Base-by-base conservation (phyloP, 2,113 vertebrate genomes). In the Copsychus sechellarum region DNA sequence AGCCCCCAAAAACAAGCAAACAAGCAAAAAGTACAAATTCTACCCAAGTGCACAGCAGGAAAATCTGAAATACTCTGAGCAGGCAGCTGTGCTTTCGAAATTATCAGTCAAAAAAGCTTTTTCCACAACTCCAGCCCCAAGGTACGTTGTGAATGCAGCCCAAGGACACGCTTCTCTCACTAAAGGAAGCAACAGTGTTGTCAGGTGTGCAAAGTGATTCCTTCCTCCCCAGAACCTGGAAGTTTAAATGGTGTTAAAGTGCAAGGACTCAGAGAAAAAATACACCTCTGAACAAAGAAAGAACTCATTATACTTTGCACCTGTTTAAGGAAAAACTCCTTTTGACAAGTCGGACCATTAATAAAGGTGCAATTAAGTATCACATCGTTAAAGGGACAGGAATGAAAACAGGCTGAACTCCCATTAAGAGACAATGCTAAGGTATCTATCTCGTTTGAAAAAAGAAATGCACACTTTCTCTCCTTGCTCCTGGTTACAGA, bases 231-330 rank as follows among this genome's bases (percentile, higher is more conserved):
- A 97, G 97, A 98, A 97, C 97, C 96, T 98, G 98, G 86, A 97
- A 98, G 97, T 96, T 97, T 94, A 95, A 97, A 96, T 36, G 56
- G 98, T 98, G 98, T 98, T 93, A 97, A 96, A 87, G 96, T 95
- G 97, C 91, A 96, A 98, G 87, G 90, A 97, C 93, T 80, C 71
- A 71, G 96, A 98, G 92, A 86, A 97, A 97, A 97, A 97, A 93
- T 97, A 95, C 96, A 80, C 81, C 95, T 97, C 91, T 78, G 82
- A 93, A 95, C 96, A 96, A 96, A 95, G 95, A 80, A 95, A 92
- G 86, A 96, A 64, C 62, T 97, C 97, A 97, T 97, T 93, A 96
- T 97, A 97, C 97, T 98, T 99, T 97, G 96, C 98, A 98, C 98
- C 98, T 98, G 97, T 98, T 98, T 98, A 98, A 96, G 97, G 94